Conservation (phyloP, 2,888 invertebrate species). For the Sinhomidia bicolor region DNA sequence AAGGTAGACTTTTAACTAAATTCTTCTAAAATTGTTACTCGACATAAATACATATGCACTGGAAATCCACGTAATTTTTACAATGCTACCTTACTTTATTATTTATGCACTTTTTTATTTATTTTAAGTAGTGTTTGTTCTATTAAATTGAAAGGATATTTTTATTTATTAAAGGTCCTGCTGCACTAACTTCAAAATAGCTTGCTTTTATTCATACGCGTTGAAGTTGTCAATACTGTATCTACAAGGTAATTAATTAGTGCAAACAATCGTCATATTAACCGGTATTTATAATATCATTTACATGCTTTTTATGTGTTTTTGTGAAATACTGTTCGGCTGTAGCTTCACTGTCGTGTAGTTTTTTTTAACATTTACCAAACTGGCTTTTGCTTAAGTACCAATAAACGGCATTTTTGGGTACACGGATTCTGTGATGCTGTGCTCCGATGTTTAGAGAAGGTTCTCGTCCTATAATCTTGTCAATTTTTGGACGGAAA, state of each 20-base stretch:
- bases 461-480: neutral
- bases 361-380: neutral
- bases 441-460: neutral
- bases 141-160: neutral
- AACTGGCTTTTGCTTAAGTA: too few relatives aligned
- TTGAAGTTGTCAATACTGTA: neutral
- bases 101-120: neutral
- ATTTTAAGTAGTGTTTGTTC: neutral
- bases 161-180: constrained; percentile 35
- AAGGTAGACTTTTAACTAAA: constrained; percentile 71
- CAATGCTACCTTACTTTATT: neutral
- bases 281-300: too few relatives aligned
- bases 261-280: neutral
- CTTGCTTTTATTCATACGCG: constrained; percentile 22
- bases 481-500: neutral
- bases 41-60: neutral
- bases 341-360: too few relatives aligned
- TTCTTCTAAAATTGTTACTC: neutral
- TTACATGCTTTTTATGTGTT: too few relatives aligned
- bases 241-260: constrained; percentile 9
- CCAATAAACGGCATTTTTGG: neutral
- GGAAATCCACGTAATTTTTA: neutral
- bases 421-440: neutral
- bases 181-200: constrained; percentile 16
- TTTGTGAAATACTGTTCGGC: too few relatives aligned